phyloP scores from a whole-genome alignment of 1,140 invertebrate genomes.

The Eufriesea mexicana region DNA sequence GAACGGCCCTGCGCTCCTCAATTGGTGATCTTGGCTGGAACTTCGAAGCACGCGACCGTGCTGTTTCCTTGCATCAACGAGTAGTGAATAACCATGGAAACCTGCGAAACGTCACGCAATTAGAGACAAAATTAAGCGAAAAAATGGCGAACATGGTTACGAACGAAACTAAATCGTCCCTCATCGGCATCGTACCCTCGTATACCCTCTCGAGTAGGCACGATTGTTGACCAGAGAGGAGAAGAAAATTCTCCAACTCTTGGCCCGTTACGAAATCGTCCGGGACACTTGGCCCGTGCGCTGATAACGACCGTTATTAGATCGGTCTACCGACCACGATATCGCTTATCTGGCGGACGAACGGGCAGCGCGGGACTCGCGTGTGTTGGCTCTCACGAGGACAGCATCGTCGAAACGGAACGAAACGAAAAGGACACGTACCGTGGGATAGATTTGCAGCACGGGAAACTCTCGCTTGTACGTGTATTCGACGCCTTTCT shows the following conservation, averaged over 20 bases:
- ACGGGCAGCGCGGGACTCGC: too few relatives aligned
- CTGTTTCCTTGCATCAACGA: constrained; percentile 80
- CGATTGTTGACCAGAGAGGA: not conserved
- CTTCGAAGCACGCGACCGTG: constrained; percentile 85
- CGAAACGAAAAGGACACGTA: constrained; percentile 66
- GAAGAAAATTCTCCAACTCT: not conserved
- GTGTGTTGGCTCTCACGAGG: too few relatives aligned
- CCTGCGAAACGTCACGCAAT: constrained; percentile 69
- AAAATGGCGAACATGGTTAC: too few relatives aligned
- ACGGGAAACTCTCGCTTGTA: constrained; percentile 88
- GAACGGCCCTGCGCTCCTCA: not conserved
- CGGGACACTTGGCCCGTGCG: not conserved
- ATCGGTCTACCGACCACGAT: not conserved
- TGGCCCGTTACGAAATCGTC: not conserved
- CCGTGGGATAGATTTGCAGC: constrained; percentile 86
- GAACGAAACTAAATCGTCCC: too few relatives aligned
- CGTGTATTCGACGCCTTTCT: constrained; percentile 85
- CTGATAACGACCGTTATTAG: not conserved
- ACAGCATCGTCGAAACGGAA: not conserved
- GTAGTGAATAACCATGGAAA: constrained; percentile 85
- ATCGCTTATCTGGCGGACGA: constrained; percentile 3
- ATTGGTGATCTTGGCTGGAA: constrained; percentile 84
- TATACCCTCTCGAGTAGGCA: too few relatives aligned
- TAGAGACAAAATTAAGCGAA: too few relatives aligned
- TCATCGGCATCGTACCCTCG: too few relatives aligned